Evolutionary conservation across 2,113 vertebrate genomes (phyloP), one percentile per base, ranked within the genome.

Genomic region (Lipophrys pholis): DNA sequence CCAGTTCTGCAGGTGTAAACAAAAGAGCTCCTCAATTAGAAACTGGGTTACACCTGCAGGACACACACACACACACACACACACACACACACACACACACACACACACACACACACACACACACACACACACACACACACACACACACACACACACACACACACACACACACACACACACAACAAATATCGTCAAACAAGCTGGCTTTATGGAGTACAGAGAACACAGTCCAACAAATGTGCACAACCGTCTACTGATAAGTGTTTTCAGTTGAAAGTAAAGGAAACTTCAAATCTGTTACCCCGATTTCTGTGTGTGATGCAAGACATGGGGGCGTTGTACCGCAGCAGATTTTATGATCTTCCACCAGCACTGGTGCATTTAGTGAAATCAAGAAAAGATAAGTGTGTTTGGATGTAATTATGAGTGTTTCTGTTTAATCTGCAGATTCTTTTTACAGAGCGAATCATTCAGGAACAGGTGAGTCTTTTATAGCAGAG

Each of bases 21-120:
- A 88, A 81, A 81, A 83, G 69, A 80, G 73, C 65, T 68, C 80
- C 83, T 76, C 83, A 57, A 67, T 86, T 81, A 86, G 78, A 86
- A 90, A 87, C 64, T 91, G 76, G 89, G 90, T 90, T 86, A 88
- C 85, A 89, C 85, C 91, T 91, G 87, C 76, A 89, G 84, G 83
- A 86, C 73, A 83, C 70, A 65, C 65, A 73, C 66, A 48, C 80
- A 68, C 21, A 30, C 21, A 30, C 21, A 30, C 21, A 30, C 21
- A n/a, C 41, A 2, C 45, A 48, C 45, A n/a, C 10, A 11, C 42
- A 45, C 42, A n/a, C 41, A 86, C 73, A 83, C 69, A 64, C 65
- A 14, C 40, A 42, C 61, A 35, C 54, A 69, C 53, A 74, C 59
- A 58, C 40, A 80, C 21, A 14, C 40, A 42, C 61, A 35, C 54